Evolutionary conservation across 2,888 invertebrate genomes (phyloP).

Genomic region (Linnaemya tessellans): DNA sequence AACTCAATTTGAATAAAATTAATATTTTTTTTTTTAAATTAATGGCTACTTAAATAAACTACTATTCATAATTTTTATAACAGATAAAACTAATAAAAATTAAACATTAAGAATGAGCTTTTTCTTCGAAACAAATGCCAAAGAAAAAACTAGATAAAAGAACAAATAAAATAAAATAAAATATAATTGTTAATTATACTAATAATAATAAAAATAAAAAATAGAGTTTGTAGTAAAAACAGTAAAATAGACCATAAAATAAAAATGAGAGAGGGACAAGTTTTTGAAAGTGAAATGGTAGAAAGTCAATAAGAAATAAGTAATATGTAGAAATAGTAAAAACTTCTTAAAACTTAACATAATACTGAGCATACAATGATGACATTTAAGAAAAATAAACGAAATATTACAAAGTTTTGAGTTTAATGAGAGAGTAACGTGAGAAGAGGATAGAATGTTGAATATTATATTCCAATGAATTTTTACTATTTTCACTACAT

Average conservation of each 20-base stretch:
- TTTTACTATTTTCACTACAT: slow-evolving; percentile 70
- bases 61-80: slow-evolving; percentile 52
- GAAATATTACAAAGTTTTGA: slow-evolving; percentile 21
- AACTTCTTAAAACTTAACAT: slow-evolving; percentile 82
- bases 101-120: slow-evolving; percentile 38
- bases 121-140: slow-evolving; percentile 38
- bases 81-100: slow-evolving; percentile 53
- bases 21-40: slow-evolving; percentile 50
- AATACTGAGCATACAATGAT: slow-evolving; percentile 82
- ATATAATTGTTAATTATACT: slow-evolving; percentile 43
- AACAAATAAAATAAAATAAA: slow-evolving; percentile 30
- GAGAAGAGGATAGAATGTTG: neutral
- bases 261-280: slow-evolving; percentile 69
- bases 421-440: slow-evolving; percentile 9
- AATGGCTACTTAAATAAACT: slow-evolving; percentile 66
- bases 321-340: slow-evolving; percentile 75
- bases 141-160: slow-evolving; percentile 45
- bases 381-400: slow-evolving; percentile 63
- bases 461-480: slow-evolving; percentile 16
- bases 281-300: slow-evolving; percentile 38
- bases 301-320: slow-evolving; percentile 44
- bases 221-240: slow-evolving; percentile 60
- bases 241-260: slow-evolving; percentile 55
- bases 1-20: slow-evolving; percentile 65
- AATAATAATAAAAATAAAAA: slow-evolving; percentile 43